phyloP scores from a whole-genome alignment of 1,140 invertebrate species.

The Bombus pyrosoma region DNA sequence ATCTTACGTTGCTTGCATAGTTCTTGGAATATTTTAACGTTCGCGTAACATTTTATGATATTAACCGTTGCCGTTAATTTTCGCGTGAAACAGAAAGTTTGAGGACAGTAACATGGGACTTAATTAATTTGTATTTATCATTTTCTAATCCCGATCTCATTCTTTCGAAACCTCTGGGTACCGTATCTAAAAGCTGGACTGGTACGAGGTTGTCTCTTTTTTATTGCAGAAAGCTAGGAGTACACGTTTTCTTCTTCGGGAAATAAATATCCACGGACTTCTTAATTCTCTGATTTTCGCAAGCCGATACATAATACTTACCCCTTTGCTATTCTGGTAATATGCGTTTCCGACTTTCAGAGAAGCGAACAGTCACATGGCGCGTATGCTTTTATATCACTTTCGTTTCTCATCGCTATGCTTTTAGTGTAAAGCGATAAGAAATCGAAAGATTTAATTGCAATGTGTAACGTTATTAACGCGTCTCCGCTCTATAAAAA shows the following conservation, averaged over 20 bases:
- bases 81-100: neutral
- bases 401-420: conserved; percentile 18
- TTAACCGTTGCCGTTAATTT: neutral
- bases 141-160: conserved; percentile 15
- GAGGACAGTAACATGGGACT: conserved; percentile 46
- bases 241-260: neutral
- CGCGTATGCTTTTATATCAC: neutral
- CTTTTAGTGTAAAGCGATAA: conserved; percentile 2
- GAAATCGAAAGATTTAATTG: neutral
- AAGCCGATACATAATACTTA: neutral
- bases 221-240: neutral
- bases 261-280: neutral
- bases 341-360: neutral
- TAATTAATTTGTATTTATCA: conserved; percentile 22
- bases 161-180: neutral
- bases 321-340: neutral
- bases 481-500: conserved; percentile 30
- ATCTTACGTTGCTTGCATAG: neutral
- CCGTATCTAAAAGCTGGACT: neutral
- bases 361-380: neutral
- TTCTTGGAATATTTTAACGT: neutral
- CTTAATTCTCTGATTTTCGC: neutral
- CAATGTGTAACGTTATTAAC: neutral
- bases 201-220: neutral
- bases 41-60: neutral